These are phyloP conservation scores for Temnothorax longispinosus DNA, from an alignment of 1,140 invertebrate species.

Conservation along the genomic window DNA sequence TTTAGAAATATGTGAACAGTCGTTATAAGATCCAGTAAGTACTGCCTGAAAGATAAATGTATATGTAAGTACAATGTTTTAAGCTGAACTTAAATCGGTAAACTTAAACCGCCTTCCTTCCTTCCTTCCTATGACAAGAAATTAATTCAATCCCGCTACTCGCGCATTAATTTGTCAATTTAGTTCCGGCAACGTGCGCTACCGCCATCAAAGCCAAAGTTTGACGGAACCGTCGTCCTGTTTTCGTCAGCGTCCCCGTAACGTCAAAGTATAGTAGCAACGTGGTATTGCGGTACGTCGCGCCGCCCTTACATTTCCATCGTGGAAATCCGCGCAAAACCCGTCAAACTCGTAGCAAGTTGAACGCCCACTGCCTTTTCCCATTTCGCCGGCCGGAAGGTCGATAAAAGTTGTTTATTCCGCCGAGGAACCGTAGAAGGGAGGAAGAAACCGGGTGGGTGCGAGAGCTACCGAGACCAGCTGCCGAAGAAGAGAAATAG, in stretches of 20 bases:
- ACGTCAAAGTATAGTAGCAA: conserved; percentile 63
- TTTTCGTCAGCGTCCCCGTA: conserved; percentile 67
- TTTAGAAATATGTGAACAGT: conserved; percentile 97
- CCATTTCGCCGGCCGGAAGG: conserved; percentile 76
- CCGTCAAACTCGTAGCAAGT: conserved; percentile 76
- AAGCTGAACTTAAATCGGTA: neutral
- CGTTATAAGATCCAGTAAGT: conserved; percentile 95
- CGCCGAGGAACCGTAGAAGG: conserved; percentile 66
- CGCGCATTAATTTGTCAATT: conserved; percentile 66
- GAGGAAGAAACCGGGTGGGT: conserved; percentile 58
- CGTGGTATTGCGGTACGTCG: conserved; percentile 63
- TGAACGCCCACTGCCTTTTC: conserved; percentile 75
- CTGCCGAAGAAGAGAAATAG: conserved; percentile 55
- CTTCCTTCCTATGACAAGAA: conserved; percentile 40
- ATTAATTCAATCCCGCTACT: conserved; percentile 64
- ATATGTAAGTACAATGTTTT: conserved; percentile 22
- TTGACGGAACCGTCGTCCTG: conserved; percentile 59
- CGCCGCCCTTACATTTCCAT: conserved; percentile 70
- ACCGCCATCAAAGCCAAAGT: conserved; percentile 62
- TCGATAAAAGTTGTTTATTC: conserved; percentile 82
- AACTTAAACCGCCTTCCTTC: conserved; percentile 41
- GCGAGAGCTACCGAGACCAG: conserved; percentile 39
- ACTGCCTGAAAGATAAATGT: conserved; percentile 87
- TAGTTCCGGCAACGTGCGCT: conserved; percentile 40
- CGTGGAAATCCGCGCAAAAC: conserved; percentile 73